Conservation (phyloP, 2,888 invertebrate species). For the Gymnosoma rotundatum region DNA sequence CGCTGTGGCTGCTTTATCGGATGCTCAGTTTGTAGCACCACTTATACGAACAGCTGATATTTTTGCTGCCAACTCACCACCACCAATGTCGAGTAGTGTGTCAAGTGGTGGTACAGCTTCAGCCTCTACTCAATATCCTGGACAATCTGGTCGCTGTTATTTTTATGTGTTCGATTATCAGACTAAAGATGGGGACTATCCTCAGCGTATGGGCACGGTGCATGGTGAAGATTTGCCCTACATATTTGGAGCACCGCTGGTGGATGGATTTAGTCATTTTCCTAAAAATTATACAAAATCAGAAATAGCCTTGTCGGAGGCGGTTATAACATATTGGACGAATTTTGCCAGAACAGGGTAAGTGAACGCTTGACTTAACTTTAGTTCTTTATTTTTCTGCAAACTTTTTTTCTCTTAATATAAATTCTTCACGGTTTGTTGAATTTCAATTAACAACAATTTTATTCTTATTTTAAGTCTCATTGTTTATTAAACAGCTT, state of each 20-base stretch:
- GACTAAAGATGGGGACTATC: constrained; percentile 93
- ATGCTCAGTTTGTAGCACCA: constrained; percentile 96
- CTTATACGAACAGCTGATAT: constrained; percentile 92
- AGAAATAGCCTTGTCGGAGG: constrained; percentile 92
- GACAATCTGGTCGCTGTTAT: constrained; percentile 87
- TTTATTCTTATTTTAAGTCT: constrained; percentile 13
- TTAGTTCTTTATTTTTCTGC: not conserved
- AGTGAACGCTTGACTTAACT: constrained; percentile 75
- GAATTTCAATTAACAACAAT: constrained; percentile 28
- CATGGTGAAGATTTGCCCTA: constrained; percentile 96
- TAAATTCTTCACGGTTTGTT: constrained; percentile 34
- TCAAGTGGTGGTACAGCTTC: constrained; percentile 74
- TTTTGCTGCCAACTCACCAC: constrained; percentile 86
- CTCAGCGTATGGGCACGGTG: constrained; percentile 95
- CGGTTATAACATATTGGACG: constrained; percentile 93
- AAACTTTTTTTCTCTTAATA: not conserved
- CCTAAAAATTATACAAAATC: constrained; percentile 94
- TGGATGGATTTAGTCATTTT: constrained; percentile 91
- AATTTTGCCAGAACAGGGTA: constrained; percentile 95
- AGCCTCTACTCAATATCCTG: constrained; percentile 74
- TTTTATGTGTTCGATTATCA: constrained; percentile 97
- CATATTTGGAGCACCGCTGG: constrained; percentile 94
- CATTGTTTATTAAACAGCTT: constrained; percentile 44
- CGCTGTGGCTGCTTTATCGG: constrained; percentile 94
- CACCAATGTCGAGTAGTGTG: constrained; percentile 73